Evolutionary conservation across 2,888 invertebrate species (phyloP), one percentile per base, ranked within the genome.

Genomic region (Stenodema calcarata): DNA sequence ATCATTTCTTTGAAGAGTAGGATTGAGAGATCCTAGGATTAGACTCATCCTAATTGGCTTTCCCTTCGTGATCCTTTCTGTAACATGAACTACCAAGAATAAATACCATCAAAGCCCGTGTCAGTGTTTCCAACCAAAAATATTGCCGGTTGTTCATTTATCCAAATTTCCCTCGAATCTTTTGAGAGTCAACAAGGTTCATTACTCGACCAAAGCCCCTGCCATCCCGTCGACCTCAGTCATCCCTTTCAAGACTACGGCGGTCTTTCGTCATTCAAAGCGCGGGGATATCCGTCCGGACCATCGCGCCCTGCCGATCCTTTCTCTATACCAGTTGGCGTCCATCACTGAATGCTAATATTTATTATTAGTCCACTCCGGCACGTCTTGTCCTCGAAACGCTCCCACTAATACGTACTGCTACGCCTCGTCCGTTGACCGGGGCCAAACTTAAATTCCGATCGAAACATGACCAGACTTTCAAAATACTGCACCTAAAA

Each of bases 351-450:
- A 73, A 84, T 84, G 84, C 84, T 73, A 84, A 84, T 75, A 47
- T 42, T 42, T 73, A 70, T 73, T 84, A 84, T 75, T 84, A 75
- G 70, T 47, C 28, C 70, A 73, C 84, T 73, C 23, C 23, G n/a
- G 75, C 84, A 73, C 84, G 84, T 84, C 30, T 16, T 44, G 84
- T 35, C 84, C 84, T 84, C 84, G 84, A 84, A 84, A 73, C 75
- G 62, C 27, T 75, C 75, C 47, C 16, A 30, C 69, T 69, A 69
- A 69, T 75, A 30, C 75, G 35, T 30, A n/a, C 75, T 23, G 30
- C 28, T 23, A 69, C 3, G 18, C 28, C 11, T 23, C 69, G 73
- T 82, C 62, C 23, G 18, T 69, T 62, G 69, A n/a, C 82, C 41
- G 69, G 23, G 16, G 78, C 42, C 42, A 18, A 69, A 69, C 30